These are phyloP conservation scores for Acronicta psi DNA, from an alignment of 2,888 invertebrate genomes.

Conservation along the genomic window DNA sequence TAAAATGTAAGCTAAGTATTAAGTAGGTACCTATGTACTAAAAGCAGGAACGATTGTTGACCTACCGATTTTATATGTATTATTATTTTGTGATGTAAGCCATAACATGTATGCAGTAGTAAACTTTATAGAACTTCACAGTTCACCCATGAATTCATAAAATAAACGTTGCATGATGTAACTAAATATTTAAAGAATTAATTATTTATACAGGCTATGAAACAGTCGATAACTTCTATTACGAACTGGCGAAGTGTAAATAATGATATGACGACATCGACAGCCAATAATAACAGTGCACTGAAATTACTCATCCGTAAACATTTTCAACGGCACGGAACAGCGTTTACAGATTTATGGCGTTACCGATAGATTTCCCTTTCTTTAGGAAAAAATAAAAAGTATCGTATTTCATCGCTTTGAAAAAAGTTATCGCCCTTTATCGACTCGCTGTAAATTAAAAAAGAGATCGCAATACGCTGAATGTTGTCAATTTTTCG, in stretches of 20 bases:
- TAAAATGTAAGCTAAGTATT: too few species aligned
- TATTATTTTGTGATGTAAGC: too few species aligned
- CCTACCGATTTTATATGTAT: too few species aligned
- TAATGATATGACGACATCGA: background rate
- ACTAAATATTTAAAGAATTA: too few species aligned
- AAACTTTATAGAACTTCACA: too few species aligned
- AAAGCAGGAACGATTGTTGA: too few species aligned
- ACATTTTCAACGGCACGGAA: constrained; percentile 22
- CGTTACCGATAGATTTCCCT: constrained; percentile 20
- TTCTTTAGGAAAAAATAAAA: constrained; percentile 19
- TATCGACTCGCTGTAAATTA: constrained; percentile 38
- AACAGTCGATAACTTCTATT: background rate
- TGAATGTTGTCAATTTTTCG: constrained; percentile 23
- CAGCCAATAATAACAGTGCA: constrained; percentile 1
- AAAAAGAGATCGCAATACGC: constrained; percentile 30
- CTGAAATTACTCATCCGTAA: constrained; percentile 25
- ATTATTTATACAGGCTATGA: too few species aligned
- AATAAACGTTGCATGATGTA: too few species aligned
- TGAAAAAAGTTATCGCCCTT: constrained; percentile 25
- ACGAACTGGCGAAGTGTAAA: constrained; percentile 5
- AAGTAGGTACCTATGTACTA: too few species aligned
- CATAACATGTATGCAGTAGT: too few species aligned
- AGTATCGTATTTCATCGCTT: constrained; percentile 33
- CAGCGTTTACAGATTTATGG: constrained; percentile 35
- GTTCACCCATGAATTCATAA: too few species aligned